These are phyloP conservation scores for Halcyon leucocephala DNA, from an alignment of 2,797 vertebrate species.

Conservation along the genomic window DNA sequence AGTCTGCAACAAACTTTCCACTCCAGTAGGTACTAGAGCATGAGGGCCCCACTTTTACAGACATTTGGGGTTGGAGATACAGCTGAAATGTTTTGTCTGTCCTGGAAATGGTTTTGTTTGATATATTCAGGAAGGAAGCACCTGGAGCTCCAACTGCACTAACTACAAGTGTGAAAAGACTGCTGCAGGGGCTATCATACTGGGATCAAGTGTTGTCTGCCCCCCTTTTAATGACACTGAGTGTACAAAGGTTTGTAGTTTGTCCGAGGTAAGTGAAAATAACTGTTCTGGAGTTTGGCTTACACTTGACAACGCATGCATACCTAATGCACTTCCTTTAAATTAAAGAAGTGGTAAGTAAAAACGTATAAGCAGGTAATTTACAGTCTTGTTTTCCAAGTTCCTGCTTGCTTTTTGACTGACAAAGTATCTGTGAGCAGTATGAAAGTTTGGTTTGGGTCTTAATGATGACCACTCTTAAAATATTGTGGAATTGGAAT, in stretches of 20 bases:
- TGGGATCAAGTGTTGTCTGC: conserved; percentile 91
- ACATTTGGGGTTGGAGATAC: background rate
- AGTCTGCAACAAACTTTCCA: background rate
- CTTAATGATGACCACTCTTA: background rate
- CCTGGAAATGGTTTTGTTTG: background rate
- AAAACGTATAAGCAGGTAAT: background rate
- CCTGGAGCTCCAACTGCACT: conserved; percentile 95
- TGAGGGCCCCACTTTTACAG: background rate
- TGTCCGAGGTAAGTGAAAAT: conserved; percentile 22
- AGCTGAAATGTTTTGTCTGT: background rate
- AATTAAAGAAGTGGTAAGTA: conserved; percentile 15
- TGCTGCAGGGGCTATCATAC: conserved; percentile 83
- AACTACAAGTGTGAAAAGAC: conserved; percentile 92
- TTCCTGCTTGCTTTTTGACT: background rate
- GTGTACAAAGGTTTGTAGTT: conserved; percentile 92
- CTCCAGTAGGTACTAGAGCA: background rate
- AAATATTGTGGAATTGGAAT: background rate
- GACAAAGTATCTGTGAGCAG: background rate
- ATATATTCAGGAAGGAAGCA: conserved; percentile 86
- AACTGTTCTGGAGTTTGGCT: background rate
- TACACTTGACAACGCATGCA: accelerated
- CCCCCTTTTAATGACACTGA: conserved; percentile 96
- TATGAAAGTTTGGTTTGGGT: background rate
- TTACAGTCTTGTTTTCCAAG: background rate
- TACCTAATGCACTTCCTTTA: background rate